Percentiles rank a stretch among this genome's conserved stretches.
Evolutionary conservation across 2,113 vertebrate genomes (phyloP).

Genomic region (Columba livia): DNA sequence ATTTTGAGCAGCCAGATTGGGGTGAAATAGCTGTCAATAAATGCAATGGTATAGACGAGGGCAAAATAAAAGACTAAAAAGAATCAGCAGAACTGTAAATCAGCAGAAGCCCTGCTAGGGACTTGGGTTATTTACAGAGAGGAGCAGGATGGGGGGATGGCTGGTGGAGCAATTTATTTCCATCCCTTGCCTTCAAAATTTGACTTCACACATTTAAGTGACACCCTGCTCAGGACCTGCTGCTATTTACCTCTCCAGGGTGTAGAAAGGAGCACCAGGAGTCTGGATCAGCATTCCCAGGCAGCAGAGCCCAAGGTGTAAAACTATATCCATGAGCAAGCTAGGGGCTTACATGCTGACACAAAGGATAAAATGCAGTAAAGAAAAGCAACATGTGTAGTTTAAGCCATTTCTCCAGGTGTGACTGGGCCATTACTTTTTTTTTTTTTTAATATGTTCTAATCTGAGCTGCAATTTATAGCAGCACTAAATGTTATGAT

Average conservation of each 20-base stretch:
- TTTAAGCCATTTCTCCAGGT: neutral
- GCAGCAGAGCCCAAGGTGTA: neutral
- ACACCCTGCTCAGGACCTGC: neutral
- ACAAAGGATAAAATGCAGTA: neutral
- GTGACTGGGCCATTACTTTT: neutral
- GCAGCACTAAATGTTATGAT: neutral
- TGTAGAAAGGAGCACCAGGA: fast-evolving
- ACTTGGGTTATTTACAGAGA: neutral
- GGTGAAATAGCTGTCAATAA: neutral
- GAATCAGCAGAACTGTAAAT: neutral
- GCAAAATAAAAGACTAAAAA: neutral
- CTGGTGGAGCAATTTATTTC: neutral
- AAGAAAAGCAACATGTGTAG: neutral
- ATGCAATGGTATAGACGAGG: neutral
- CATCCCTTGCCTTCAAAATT: neutral
- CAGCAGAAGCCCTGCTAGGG: neutral
- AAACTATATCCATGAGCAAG: neutral
- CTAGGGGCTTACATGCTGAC: neutral
- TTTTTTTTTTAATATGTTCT: neutral
- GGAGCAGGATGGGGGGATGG: neutral
- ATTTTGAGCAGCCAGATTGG: neutral
- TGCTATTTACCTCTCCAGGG: neutral
- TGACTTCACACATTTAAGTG: fast-evolving
- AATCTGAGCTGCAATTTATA: neutral
- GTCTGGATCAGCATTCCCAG: neutral